Conservation (phyloP, 2,113 vertebrate genomes). For the Hystrix cristata region DNA sequence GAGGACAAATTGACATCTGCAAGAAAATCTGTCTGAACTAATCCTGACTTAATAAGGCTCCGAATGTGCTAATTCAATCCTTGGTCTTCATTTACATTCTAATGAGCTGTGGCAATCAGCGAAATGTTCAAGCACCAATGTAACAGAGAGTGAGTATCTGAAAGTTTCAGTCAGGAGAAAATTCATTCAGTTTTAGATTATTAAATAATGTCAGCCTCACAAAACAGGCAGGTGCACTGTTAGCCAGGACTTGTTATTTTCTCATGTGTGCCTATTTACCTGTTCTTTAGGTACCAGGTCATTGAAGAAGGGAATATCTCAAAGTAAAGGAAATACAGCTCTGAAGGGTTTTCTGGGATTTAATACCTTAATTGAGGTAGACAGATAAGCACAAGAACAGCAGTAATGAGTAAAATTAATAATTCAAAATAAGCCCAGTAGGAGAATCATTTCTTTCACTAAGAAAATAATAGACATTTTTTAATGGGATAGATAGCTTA, state of each 20-base stretch:
- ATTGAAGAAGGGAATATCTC: neutral
- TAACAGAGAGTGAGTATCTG: conserved; percentile 62
- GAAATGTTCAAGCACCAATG: conserved; percentile 56
- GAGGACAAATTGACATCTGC: neutral
- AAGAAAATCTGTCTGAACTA: conserved; percentile 5
- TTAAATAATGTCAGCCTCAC: conserved; percentile 25
- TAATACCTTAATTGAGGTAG: neutral
- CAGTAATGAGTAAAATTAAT: conserved; percentile 16
- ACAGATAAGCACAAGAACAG: conserved; percentile 24
- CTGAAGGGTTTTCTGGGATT: neutral
- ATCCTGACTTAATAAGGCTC: conserved; percentile 52
- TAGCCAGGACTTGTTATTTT: conserved; percentile 1
- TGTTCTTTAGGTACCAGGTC: neutral
- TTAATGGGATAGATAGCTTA: conserved; percentile 32
- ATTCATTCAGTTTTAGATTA: conserved; percentile 57
- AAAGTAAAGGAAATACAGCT: conserved; percentile 14
- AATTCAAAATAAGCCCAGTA: conserved; percentile 8
- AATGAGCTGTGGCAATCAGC: conserved; percentile 50
- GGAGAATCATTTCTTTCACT: conserved; percentile 28
- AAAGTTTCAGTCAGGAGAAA: conserved; percentile 69
- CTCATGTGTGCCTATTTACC: neutral
- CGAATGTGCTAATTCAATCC: conserved; percentile 32
- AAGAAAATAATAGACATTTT: neutral
- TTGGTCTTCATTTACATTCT: conserved; percentile 50
- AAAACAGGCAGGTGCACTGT: neutral